phyloP scores from a whole-genome alignment of 2,888 invertebrate species.

The Augiades crinisus region DNA sequence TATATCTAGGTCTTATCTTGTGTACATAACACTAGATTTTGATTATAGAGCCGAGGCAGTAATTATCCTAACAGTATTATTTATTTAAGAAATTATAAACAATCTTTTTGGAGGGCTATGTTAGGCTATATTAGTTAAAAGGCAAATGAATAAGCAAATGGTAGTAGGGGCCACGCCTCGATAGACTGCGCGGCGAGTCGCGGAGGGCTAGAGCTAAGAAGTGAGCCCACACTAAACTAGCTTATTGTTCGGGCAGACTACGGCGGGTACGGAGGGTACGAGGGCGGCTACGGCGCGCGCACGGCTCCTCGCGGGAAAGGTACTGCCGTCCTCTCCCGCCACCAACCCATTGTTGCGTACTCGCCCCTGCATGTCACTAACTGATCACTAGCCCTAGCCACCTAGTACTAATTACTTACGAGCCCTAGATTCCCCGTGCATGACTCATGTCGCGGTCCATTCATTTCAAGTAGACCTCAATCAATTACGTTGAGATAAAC shows the following conservation, averaged over 20 bases:
- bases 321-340: conserved; percentile 69
- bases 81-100: not conserved
- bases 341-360: conserved; percentile 16
- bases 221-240: conserved; percentile 66
- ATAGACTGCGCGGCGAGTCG: not conserved
- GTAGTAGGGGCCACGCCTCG: not conserved
- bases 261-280: conserved; percentile 93
- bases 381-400: conserved; percentile 20
- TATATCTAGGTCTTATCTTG: not conserved
- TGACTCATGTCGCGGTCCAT: conserved; percentile 15
- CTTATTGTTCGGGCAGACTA: conserved; percentile 86
- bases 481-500: not conserved
- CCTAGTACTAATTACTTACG: conserved; percentile 14
- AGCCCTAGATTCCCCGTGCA: conserved; percentile 11
- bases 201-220: not conserved
- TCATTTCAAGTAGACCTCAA: not conserved
- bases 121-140: not conserved
- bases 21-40: not conserved
- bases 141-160: not conserved
- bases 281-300: conserved; percentile 94
- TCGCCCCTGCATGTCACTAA: conserved; percentile 21
- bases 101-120: not conserved
- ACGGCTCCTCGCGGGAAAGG: conserved; percentile 94
- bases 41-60: no score
- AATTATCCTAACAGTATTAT: no score